Percentiles rank a stretch among this genome's conserved stretches.
phyloP scores from a whole-genome alignment of 2,797 vertebrate species.

The Hippoglossus hippoglossus region DNA sequence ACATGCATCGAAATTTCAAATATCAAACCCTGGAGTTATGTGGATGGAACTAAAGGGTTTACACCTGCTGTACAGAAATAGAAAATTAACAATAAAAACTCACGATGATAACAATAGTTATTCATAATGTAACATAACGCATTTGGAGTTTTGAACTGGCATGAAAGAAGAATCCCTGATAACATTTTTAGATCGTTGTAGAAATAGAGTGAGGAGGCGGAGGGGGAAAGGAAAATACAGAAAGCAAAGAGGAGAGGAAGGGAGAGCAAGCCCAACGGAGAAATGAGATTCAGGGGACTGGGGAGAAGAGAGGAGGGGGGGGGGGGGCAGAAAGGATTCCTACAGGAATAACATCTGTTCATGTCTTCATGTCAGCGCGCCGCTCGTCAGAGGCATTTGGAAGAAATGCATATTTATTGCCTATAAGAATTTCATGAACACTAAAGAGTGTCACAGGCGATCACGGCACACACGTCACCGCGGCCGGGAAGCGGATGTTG shows the following conservation, averaged over 20 bases:
- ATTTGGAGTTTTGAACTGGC: conserved; percentile 2
- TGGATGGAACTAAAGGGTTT: neutral
- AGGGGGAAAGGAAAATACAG: conserved; percentile 18
- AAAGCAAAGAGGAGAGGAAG: conserved; percentile 22
- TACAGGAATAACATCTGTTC: conserved; percentile 82
- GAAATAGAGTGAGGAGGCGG: neutral
- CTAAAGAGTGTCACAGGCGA: conserved; percentile 80
- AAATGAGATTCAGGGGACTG: conserved; percentile 70
- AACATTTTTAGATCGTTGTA: neutral
- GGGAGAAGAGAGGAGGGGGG: conserved; percentile 22
- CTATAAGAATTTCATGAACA: conserved; percentile 83
- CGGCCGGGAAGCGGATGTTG: conserved; percentile 73
- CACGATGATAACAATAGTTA: neutral
- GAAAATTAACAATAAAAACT: neutral
- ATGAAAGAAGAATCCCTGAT: conserved; percentile 12
- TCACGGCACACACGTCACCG: conserved; percentile 66
- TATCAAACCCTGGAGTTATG: neutral
- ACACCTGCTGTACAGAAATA: neutral
- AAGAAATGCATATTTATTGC: conserved; percentile 82
- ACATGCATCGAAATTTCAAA: neutral
- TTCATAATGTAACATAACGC: neutral
- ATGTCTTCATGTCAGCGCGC: conserved; percentile 61
- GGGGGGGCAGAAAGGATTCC: conserved; percentile 53
- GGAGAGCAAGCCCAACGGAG: conserved; percentile 30
- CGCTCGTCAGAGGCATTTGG: conserved; percentile 66